A percentile compares a stretch with the other conserved stretches of the same genome.
Evolutionary conservation across 1,140 invertebrate genomes (phyloP).

Genomic region (Chionoecetes opilio): DNA sequence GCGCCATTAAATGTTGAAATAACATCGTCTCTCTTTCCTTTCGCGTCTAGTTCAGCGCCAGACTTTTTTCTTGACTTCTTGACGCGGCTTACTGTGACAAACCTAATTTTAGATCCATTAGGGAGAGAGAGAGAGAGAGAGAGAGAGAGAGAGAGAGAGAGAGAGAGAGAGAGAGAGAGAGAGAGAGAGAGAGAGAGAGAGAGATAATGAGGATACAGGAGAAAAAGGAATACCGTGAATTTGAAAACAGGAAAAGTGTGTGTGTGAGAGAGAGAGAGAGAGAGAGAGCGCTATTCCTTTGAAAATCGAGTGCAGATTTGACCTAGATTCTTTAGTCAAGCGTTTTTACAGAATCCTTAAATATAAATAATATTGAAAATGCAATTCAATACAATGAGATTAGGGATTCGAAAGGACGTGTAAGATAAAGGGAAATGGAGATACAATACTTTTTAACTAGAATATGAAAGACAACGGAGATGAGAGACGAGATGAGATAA

Average conservation of each 20-base stretch:
- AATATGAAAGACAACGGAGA: too few species aligned
- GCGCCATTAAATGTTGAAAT: slow-evolving; percentile 9
- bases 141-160: slow-evolving; percentile 27
- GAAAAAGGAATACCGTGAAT: background rate
- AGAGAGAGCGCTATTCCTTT: background rate
- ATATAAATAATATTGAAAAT: background rate
- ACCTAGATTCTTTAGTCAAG: background rate
- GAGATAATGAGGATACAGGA: background rate
- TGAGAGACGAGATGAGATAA: background rate
- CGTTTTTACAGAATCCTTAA: background rate
- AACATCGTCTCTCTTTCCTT: background rate
- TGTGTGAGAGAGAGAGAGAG: slow-evolving; percentile 24
- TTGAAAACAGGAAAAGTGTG: background rate
- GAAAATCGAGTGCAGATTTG: background rate
- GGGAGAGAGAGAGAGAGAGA: slow-evolving; percentile 25
- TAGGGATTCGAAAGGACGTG: background rate
- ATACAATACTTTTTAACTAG: too few species aligned
- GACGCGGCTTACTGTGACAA: background rate
- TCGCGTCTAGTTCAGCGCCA: background rate
- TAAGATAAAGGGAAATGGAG: too few species aligned
- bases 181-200: slow-evolving; percentile 23
- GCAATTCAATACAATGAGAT: background rate
- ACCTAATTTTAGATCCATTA: background rate
- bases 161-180: slow-evolving; percentile 27
- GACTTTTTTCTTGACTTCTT: background rate